Evolutionary conservation across 2,888 invertebrate genomes (phyloP), one percentile per base, ranked within the genome.

Genomic region (Heliconius ethilla): DNA sequence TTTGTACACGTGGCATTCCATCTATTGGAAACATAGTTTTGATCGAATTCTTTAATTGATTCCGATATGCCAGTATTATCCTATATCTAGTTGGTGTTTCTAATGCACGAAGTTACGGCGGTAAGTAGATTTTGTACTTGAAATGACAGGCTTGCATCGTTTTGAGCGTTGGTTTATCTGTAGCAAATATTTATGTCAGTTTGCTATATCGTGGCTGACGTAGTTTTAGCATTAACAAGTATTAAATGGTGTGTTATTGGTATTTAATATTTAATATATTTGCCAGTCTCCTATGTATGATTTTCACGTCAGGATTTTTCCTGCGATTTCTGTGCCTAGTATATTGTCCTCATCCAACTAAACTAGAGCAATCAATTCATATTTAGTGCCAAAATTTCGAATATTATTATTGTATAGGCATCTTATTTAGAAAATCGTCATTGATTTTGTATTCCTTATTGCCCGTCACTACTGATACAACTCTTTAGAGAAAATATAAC

Each of bases 351-450:
- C 33, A 59, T 4, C 9, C 22, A 6, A 29, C 4, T 29, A 22
- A 55, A 33, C 13, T 55, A n/a, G 5, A 33, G 7, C 29, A 22
- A n/a, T 72, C 13, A 55, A 33, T 70, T 33, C 10, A 45, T 69
- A 40, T 76, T 76, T 76, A 66, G 82, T 83, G 79, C 82, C 78
- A 72, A 67, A 82, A 82, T 82, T 82, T 79, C 69, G 81, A 82
- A 82, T 83, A 62, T 77, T 66, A 63, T 55, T 72, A 18, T 55
- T 65, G 33, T 72, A 55, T 37, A 66, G 33, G 22, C 55, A 40
- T 72, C 55, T 66, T 66, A 72, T 59, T 11, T 25, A 37, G 15
- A 33, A 33, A 59, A 10, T 33, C 22, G 3, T 4, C 59, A 33
- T 37, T 59, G n/a, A 40, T 69, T 69, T 69, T 69, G 59, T 7